A percentile compares a stretch with the other conserved stretches of the same genome.
These are phyloP conservation scores for Pachypanchax playfairii DNA, from an alignment of 2,113 vertebrate species.

Conservation along the genomic window DNA sequence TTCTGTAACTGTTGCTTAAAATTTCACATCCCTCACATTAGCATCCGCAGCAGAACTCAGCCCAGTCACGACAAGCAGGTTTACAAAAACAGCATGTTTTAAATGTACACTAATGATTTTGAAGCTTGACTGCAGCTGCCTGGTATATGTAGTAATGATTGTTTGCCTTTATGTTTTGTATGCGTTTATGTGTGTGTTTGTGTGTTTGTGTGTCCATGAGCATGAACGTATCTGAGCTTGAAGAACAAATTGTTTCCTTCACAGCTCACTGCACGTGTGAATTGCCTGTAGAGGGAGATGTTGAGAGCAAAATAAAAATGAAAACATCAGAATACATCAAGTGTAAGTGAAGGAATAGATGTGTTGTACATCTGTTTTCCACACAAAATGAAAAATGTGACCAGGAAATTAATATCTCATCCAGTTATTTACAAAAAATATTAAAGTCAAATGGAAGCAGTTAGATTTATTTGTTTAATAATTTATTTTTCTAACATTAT, in stretches of 20 bases:
- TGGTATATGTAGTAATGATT: constrained; percentile 55
- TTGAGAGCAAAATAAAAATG: constrained; percentile 65
- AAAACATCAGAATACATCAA: constrained; percentile 48
- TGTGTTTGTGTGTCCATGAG: constrained; percentile 50
- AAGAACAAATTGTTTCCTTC: constrained; percentile 63
- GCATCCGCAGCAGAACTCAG: neutral
- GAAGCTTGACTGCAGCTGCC: constrained; percentile 11
- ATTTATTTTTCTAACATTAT: too few relatives aligned
- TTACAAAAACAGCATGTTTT: too few relatives aligned
- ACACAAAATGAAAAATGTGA: too few relatives aligned
- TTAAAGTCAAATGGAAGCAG: too few relatives aligned
- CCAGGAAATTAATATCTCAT: too few relatives aligned
- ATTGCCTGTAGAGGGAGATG: constrained; percentile 71
- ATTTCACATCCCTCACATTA: constrained; percentile 1
- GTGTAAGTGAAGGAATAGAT: constrained; percentile 19
- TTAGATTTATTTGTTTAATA: too few relatives aligned
- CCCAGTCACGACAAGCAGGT: constrained; percentile 21
- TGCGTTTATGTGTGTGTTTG: constrained; percentile 31
- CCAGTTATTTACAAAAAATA: too few relatives aligned
- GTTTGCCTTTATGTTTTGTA: constrained; percentile 25
- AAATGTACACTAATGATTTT: constrained; percentile 41
- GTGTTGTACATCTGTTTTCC: constrained; percentile 14
- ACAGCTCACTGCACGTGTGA: constrained; percentile 73
- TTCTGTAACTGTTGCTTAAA: constrained; percentile 22
- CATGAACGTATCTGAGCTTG: constrained; percentile 49